Conservation (phyloP, 2,888 invertebrate genomes). For the Mythimna loreyi region DNA sequence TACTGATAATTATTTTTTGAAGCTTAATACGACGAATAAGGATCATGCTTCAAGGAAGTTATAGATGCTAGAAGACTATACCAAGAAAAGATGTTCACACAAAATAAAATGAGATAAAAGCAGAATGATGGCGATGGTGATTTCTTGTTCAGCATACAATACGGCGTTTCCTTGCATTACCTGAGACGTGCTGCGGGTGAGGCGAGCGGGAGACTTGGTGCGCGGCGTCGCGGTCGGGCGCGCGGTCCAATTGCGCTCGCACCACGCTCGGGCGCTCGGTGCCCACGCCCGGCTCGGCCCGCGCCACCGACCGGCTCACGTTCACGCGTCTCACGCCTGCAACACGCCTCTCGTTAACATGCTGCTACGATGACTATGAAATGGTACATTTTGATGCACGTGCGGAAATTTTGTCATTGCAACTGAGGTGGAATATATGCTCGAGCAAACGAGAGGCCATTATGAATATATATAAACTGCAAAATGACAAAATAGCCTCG, state of each 20-base stretch:
- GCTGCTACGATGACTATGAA: slow-evolving; percentile 39
- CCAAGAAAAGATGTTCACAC: background rate
- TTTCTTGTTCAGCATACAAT: slow-evolving; percentile 13
- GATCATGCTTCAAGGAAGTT: too few species aligned
- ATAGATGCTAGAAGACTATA: background rate
- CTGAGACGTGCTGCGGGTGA: slow-evolving; percentile 86
- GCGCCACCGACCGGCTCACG: slow-evolving; percentile 74
- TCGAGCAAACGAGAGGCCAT: background rate
- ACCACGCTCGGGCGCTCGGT: slow-evolving; percentile 88
- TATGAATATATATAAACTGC: background rate
- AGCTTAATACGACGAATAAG: too few species aligned
- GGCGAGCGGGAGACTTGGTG: slow-evolving; percentile 84
- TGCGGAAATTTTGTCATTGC: background rate
- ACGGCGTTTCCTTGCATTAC: slow-evolving; percentile 66
- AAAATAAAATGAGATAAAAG: background rate
- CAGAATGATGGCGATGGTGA: background rate
- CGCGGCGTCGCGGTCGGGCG: slow-evolving; percentile 85
- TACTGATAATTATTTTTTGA: background rate
- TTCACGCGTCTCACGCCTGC: slow-evolving; percentile 80
- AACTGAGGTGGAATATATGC: background rate
- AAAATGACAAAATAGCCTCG: background rate
- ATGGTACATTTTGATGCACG: background rate
- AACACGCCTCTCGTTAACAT: slow-evolving; percentile 73
- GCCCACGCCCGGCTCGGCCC: slow-evolving; percentile 75
- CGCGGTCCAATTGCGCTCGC: slow-evolving; percentile 88